phyloP scores from a whole-genome alignment of 2,888 invertebrate genomes.

The Cremastinae sp. region DNA sequence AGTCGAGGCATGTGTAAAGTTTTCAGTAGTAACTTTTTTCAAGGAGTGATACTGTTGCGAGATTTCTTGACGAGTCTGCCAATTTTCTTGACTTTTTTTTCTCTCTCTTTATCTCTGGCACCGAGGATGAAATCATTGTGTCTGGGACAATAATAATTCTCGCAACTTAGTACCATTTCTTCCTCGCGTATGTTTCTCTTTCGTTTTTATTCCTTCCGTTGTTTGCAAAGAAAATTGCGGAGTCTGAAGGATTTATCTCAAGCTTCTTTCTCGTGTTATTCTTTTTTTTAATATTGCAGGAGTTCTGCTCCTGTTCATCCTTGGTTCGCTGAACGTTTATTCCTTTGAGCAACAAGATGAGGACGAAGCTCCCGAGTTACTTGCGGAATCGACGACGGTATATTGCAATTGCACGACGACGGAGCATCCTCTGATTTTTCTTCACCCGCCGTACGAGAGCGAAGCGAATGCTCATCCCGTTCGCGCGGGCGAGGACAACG shows the following conservation, averaged over 20 bases:
- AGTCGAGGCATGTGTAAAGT: constrained; percentile 48
- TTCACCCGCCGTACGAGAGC: constrained; percentile 62
- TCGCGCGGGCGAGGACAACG: constrained; percentile 36
- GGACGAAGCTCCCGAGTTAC: neutral
- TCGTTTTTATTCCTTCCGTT: neutral
- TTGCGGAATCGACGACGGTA: constrained; percentile 62
- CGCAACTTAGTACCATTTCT: constrained; percentile 21
- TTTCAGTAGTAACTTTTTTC: constrained; percentile 2
- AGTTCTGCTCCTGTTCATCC: constrained; percentile 59
- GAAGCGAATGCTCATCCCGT: constrained; percentile 42
- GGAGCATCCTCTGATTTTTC: constrained; percentile 66
- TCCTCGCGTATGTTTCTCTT: constrained; percentile 4
- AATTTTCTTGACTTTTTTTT: constrained; percentile 31
- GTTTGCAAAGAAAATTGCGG: too few relatives aligned
- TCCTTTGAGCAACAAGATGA: constrained; percentile 52
- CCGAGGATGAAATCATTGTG: constrained; percentile 18
- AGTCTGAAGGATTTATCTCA: neutral
- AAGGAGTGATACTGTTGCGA: constrained; percentile 9
- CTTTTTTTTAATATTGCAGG: constrained; percentile 32
- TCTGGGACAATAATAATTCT: constrained; percentile 39
- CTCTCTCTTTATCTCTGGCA: neutral
- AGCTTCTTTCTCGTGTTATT: constrained; percentile 41
- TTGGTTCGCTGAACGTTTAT: constrained; percentile 51
- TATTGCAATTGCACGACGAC: constrained; percentile 70
- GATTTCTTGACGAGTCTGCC: constrained; percentile 38